Base-by-base conservation (phyloP, 2,797 vertebrate genomes). In the Macroramphosus scolopax region DNA sequence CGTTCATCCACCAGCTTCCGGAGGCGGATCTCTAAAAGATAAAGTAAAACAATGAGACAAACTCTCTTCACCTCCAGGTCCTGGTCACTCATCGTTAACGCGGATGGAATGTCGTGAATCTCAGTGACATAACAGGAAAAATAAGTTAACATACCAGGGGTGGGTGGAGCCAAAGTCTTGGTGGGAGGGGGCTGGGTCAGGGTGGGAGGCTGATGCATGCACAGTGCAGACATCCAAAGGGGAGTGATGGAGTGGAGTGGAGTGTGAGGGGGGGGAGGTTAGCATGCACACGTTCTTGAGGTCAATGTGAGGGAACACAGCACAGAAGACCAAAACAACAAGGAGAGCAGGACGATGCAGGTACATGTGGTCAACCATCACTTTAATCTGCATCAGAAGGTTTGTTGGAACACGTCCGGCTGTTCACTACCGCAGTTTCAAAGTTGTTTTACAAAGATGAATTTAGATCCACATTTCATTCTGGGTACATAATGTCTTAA, bases 1-100 rank as follows among this genome's bases (percentile, higher is more conserved):
- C 94, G 90, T 73, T 98, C 96, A 12, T 96, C 94, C 29, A 92
- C 70, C 44, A 97, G 89, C 59, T 90, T 98, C 80, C 92, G 93
- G 80, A 97, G 84, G 56, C 93, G 94, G 49, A 88, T 90, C 77
- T 96, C 96, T 98, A 78, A 25, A 91, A 92, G 56, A 78, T 1
- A n/a, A n/a, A n/a, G n/a, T n/a, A n/a, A n/a, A n/a, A n/a, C 55
- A 60, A 70, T 17, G 17, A 30, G 12, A 22, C 13, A 17, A 20
- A 4, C 5, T 17, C 0, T 5, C 22, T 20, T 17, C 17, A 36
- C 7, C 8, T 26, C 17, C 3, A 15, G 38, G 3, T 32, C 32
- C 17, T n/a, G 10, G 28, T 6, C n/a, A n/a, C n/a, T n/a, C n/a
- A n/a, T n/a, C n/a, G n/a, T n/a, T n/a, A n/a, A n/a, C n/a, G n/a